Conservation (phyloP, 2,797 vertebrate species). For the Artibeus jamaicensis region DNA sequence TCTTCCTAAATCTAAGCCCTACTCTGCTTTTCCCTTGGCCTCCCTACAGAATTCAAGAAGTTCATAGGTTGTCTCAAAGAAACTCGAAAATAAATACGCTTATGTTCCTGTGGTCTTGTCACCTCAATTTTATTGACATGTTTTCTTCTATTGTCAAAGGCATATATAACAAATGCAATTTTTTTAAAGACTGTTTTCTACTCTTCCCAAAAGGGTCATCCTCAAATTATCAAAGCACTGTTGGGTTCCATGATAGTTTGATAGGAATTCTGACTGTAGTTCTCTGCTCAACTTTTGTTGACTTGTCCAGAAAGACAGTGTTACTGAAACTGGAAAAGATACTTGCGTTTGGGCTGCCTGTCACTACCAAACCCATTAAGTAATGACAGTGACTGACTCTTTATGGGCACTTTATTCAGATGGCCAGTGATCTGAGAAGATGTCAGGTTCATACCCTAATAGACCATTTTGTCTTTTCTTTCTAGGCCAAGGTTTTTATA, state of each 20-base stretch:
- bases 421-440: too few relatives aligned
- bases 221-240: neutral
- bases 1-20: neutral
- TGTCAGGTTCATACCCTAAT: too few relatives aligned
- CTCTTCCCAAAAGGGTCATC: neutral
- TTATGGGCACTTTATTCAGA: too few relatives aligned
- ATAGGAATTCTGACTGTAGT: neutral
- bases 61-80: neutral
- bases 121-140: too few relatives aligned
- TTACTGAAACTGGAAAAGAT: too few relatives aligned
- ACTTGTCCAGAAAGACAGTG: neutral
- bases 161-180: neutral
- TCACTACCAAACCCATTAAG: too few relatives aligned
- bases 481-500: too few relatives aligned
- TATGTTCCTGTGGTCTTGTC: neutral
- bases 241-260: neutral
- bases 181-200: neutral
- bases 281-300: neutral
- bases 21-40: neutral
- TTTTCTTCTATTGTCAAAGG: neutral
- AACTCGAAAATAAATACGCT: neutral
- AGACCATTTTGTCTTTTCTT: too few relatives aligned
- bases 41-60: neutral
- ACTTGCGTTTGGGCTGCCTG: too few relatives aligned
- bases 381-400: too few relatives aligned